Evolutionary conservation across 2,888 invertebrate species (phyloP), one percentile per base, ranked within the genome.

Genomic region (Rhagonycha fulva): DNA sequence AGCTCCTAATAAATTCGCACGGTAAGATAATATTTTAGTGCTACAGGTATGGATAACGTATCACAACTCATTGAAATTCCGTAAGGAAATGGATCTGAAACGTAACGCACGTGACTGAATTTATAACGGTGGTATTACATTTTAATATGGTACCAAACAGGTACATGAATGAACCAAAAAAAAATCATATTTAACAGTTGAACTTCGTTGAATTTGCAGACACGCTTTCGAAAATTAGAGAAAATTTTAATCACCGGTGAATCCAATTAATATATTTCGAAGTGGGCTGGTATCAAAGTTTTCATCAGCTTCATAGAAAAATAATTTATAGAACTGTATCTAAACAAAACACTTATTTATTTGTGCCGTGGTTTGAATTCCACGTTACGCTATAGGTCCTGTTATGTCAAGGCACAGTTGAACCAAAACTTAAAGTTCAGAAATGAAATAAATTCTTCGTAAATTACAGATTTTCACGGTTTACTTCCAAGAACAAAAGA

Each of bases 61-160:
- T 73, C 73, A 70, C 60, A 47, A 9, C 74, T 73, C 76, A 74
- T 76, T 76, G 74, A 62, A 68, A 76, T 76, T 74, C 76, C 14
- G 71, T 32, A 74, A 76, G 63, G 76, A 76, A 74, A 76, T 76
- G 63, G 73, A 76, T 76, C 76, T 74, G 74, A 76, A 76, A 74
- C 74, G 76, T 47, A 70, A n/a, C 67, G 62, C 61, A 76, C 76
- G 76, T 76, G 76, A 76, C 76, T 74, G 26, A 47, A 74, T 30
- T 76, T 47, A 30, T 68, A 76, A 76, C 63, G 14, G 62, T 66
- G 74, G 71, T 63, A 76, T 76, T 76, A 76, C 71, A 68, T 76
- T 76, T 76, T 74, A 74, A 76, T 76, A 71, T 71, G 68, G 68
- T 68, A 26, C 70, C 60, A 47, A 70, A 72, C 66, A 60, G 76